phyloP scores from a whole-genome alignment of 1,140 invertebrate genomes.

The Bombyx mandarina region DNA sequence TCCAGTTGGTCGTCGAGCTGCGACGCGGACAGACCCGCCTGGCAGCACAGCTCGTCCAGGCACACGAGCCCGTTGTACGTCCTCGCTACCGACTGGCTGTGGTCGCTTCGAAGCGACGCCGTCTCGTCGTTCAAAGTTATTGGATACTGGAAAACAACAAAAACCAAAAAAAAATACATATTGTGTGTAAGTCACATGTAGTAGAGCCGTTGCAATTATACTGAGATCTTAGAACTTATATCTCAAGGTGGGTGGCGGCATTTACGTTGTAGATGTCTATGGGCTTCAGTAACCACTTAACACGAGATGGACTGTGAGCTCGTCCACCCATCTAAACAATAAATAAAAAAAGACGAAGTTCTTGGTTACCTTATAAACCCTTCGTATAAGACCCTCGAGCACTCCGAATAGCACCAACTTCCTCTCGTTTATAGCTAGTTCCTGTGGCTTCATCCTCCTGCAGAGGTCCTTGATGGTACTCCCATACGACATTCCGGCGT shows the following conservation, averaged over 20 bases:
- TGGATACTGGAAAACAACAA: slow-evolving; percentile 62
- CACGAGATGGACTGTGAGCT: no score
- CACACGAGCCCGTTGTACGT: slow-evolving; percentile 82
- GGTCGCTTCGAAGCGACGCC: slow-evolving; percentile 59
- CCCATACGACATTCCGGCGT: slow-evolving; percentile 86
- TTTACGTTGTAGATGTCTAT: no score
- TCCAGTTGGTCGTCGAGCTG: slow-evolving; percentile 88
- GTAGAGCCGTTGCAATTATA: no score
- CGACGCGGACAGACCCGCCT: slow-evolving; percentile 77
- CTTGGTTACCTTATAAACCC: slow-evolving; percentile 79
- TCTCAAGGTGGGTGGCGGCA: no score
- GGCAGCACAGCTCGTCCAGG: slow-evolving; percentile 89
- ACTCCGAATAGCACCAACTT: slow-evolving; percentile 90
- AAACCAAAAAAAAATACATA: no score
- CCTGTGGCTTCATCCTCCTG: slow-evolving; percentile 81
- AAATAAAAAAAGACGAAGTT: neutral
- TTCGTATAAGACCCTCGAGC: slow-evolving; percentile 84
- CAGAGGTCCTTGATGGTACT: slow-evolving; percentile 89
- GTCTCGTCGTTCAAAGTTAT: slow-evolving; percentile 62
- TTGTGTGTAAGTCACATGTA: no score
- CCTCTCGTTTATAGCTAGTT: slow-evolving; percentile 82
- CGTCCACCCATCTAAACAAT: no score
- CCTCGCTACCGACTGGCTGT: slow-evolving; percentile 34
- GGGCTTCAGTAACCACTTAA: no score
- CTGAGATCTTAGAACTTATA: no score